Conservation (phyloP, 2,113 vertebrate genomes). For the Orthochromis indermauri region DNA sequence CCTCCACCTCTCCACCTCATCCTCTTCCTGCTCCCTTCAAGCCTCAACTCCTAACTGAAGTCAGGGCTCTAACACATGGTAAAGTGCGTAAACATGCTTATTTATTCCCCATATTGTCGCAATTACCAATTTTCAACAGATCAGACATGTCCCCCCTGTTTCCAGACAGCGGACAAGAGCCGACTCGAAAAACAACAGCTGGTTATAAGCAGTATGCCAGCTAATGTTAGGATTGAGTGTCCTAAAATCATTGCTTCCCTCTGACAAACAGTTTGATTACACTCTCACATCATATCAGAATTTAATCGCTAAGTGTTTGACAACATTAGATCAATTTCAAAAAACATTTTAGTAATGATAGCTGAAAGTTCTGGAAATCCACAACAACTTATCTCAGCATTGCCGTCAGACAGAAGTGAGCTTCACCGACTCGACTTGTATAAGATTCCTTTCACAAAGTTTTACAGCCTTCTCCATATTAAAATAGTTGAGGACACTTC, state of each 20-base stretch:
- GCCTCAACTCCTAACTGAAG: not conserved
- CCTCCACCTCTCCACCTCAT: not conserved
- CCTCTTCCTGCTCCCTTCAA: not conserved
- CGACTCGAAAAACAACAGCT: not conserved
- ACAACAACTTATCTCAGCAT: not conserved
- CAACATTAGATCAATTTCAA: not conserved
- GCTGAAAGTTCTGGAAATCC: not conserved
- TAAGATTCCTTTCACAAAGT: not conserved
- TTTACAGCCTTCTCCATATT: not conserved
- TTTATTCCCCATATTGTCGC: not conserved
- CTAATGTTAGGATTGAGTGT: not conserved
- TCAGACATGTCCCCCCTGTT: not conserved
- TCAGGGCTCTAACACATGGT: not conserved
- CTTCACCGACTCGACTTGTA: not conserved
- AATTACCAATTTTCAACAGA: not conserved
- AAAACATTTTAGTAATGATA: not conserved
- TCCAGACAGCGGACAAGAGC: not conserved
- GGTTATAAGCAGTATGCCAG: not conserved
- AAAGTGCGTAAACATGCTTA: not conserved
- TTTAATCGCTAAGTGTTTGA: not conserved
- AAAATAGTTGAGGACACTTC: not conserved
- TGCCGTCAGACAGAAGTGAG: not conserved
- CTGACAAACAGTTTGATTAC: not conserved
- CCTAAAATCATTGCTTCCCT: not conserved
- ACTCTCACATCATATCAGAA: not conserved